Percentiles rank a stretch among this genome's conserved stretches.
These are phyloP conservation scores for Cosmorhoe ocellata DNA, from an alignment of 2,888 invertebrate species.

Conservation along the genomic window DNA sequence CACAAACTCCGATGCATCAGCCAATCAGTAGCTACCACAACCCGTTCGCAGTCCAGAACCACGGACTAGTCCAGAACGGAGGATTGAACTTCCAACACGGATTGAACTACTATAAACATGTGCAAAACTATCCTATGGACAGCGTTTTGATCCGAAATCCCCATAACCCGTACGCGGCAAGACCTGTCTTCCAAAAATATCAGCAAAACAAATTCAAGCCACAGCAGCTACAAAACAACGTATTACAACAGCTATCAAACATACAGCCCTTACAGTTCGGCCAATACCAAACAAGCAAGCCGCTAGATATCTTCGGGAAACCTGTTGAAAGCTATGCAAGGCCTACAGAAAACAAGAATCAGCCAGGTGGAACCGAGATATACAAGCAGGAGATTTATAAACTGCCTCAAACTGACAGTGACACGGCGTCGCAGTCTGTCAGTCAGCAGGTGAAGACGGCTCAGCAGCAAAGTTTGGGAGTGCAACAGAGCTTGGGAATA, in stretches of 20 bases:
- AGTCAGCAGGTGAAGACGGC: constrained; percentile 71
- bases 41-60: constrained; percentile 65
- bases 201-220: constrained; percentile 62
- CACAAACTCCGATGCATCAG: constrained; percentile 60
- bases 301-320: constrained; percentile 61
- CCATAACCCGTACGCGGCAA: constrained; percentile 63
- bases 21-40: constrained; percentile 75
- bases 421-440: constrained; percentile 61
- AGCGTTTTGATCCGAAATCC: constrained; percentile 67
- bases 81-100: constrained; percentile 53
- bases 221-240: constrained; percentile 53
- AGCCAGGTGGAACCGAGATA: constrained; percentile 52
- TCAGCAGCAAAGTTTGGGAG: constrained; percentile 60
- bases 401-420: constrained; percentile 65
- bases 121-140: constrained; percentile 69
- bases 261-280: constrained; percentile 69
- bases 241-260: constrained; percentile 65
- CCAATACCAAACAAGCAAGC: constrained; percentile 62
- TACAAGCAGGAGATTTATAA: constrained; percentile 73
- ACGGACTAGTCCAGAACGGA: constrained; percentile 42
- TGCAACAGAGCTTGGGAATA: constrained; percentile 50
- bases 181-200: constrained; percentile 64
- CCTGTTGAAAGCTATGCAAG: constrained; percentile 61
- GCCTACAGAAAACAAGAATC: constrained; percentile 53
- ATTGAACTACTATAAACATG: constrained; percentile 64